phyloP scores from a whole-genome alignment of 2,797 vertebrate species.

The Leptodactylus fallax region DNA sequence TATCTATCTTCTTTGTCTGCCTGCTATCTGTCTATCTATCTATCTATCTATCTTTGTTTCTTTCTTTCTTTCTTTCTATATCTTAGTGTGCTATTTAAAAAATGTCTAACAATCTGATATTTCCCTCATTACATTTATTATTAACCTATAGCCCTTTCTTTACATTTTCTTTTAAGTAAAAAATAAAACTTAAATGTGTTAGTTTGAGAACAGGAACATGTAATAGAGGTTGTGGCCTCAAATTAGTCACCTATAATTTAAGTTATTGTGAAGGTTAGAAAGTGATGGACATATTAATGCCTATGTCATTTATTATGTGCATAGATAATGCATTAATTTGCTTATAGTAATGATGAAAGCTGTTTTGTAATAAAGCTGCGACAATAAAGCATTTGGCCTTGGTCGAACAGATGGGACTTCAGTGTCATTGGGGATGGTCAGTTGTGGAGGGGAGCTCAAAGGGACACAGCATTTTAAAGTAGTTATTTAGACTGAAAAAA shows the following conservation, averaged over 20 bases:
- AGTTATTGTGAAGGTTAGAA: slow-evolving; percentile 50
- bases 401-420: slow-evolving; percentile 56
- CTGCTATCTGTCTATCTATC: too few species aligned
- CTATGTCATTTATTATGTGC: slow-evolving; percentile 59
- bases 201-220: slow-evolving; percentile 8
- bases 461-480: slow-evolving; percentile 14
- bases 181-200: slow-evolving; percentile 11
- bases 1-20: too few species aligned
- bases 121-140: background rate
- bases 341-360: slow-evolving; percentile 53
- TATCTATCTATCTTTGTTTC: too few species aligned
- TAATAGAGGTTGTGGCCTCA: slow-evolving; percentile 55
- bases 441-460: slow-evolving; percentile 30
- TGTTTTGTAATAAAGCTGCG: slow-evolving; percentile 55
- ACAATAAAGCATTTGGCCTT: slow-evolving; percentile 60
- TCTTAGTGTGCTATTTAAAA: background rate
- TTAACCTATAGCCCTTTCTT: slow-evolving; percentile 13
- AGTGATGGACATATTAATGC: slow-evolving; percentile 58
- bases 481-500: background rate
- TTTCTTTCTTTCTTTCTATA: background rate
- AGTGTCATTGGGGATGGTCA: slow-evolving; percentile 42
- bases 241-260: slow-evolving; percentile 59
- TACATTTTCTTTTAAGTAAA: background rate
- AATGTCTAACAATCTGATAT: background rate
- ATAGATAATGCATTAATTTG: slow-evolving; percentile 60